Percentiles rank a stretch among this genome's conserved stretches.
These are phyloP conservation scores for Stegophylla sp. DNA, from an alignment of 2,888 invertebrate species.

Conservation along the genomic window DNA sequence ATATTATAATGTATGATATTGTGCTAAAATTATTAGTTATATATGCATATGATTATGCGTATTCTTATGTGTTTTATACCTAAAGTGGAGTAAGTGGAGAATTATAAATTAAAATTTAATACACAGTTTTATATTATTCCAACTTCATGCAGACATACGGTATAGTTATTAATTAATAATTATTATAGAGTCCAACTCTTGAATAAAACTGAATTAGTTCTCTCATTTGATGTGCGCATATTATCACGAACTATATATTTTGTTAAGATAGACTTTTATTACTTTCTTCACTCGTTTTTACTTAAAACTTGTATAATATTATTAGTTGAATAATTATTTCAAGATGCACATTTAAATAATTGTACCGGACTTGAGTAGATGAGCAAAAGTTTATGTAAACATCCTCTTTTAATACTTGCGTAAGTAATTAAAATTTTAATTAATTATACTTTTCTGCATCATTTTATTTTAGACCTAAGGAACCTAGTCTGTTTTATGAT, in stretches of 20 bases:
- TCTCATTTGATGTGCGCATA: not conserved
- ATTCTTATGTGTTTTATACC: too few species aligned
- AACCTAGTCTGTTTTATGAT: too few species aligned
- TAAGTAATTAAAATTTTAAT: slow-evolving; percentile 37
- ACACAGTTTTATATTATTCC: too few species aligned
- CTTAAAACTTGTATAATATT: slow-evolving; percentile 26
- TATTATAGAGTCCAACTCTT: too few species aligned
- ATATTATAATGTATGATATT: too few species aligned
- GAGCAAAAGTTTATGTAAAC: slow-evolving; percentile 17
- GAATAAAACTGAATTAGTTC: not conserved
- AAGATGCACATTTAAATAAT: slow-evolving; percentile 19
- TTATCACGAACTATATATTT: slow-evolving; percentile 2
- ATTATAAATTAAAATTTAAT: too few species aligned
- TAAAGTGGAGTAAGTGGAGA: too few species aligned
- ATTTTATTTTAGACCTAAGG: not conserved
- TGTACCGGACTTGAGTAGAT: slow-evolving; percentile 1
- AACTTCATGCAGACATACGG: too few species aligned
- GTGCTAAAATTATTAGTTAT: too few species aligned
- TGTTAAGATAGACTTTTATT: not conserved
- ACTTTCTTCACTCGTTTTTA: slow-evolving; percentile 7
- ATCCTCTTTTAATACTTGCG: not conserved
- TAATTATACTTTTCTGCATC: slow-evolving; percentile 18
- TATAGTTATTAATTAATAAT: too few species aligned
- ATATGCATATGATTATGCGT: too few species aligned
- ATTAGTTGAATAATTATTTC: slow-evolving; percentile 11